Conservation (phyloP, 1,140 invertebrate species). For the Heliconius hewitsoni region DNA sequence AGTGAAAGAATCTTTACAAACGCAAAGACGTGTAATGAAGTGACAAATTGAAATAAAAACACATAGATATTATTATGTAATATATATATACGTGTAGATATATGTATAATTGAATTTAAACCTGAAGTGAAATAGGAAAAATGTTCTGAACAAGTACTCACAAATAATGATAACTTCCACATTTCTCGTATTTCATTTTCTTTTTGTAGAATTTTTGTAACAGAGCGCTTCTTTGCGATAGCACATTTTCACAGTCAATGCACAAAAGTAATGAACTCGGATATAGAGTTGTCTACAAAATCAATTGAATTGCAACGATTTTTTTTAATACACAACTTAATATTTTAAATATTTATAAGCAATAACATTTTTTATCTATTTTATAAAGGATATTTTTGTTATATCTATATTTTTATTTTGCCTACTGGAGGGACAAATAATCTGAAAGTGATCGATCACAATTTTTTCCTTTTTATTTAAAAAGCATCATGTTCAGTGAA, state of each 20-base stretch:
- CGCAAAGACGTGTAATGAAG: too few relatives aligned
- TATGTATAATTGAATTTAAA: not conserved
- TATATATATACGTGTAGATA: not conserved
- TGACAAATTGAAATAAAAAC: too few relatives aligned
- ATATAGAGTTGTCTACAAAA: slow-evolving; percentile 17
- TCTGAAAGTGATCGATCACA: too few relatives aligned
- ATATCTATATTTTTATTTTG: not conserved
- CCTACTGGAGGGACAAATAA: too few relatives aligned
- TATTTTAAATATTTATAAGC: not conserved
- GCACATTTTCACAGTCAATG: slow-evolving; percentile 29
- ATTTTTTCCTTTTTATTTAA: too few relatives aligned
- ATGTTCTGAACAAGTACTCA: not conserved
- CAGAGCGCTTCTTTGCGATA: slow-evolving; percentile 22
- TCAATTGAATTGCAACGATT: not conserved
- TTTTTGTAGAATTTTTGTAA: slow-evolving; percentile 23
- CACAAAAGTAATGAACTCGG: slow-evolving; percentile 31
- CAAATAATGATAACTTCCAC: slow-evolving; percentile 20
- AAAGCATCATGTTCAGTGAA: too few relatives aligned
- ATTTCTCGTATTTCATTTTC: slow-evolving; percentile 22
- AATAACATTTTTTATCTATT: too few relatives aligned
- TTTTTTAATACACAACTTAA: not conserved
- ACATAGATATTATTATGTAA: not conserved
- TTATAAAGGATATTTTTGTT: too few relatives aligned
- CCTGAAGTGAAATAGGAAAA: not conserved
- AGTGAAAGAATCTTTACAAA: too few relatives aligned